phyloP scores from a whole-genome alignment of 2,797 vertebrate genomes.

The Spea hammondii region DNA sequence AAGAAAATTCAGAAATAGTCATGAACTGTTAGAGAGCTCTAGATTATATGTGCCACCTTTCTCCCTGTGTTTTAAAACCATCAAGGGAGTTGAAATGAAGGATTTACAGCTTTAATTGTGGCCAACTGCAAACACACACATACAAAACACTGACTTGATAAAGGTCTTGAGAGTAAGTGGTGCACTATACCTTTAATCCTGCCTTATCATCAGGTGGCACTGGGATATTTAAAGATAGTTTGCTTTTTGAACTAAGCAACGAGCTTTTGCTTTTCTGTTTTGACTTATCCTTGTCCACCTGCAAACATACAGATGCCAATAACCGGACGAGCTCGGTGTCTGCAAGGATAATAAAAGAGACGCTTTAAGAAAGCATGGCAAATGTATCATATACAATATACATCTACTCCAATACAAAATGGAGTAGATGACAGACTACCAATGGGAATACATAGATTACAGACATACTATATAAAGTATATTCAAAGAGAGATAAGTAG shows the following conservation, averaged over 20 bases:
- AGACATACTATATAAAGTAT: too few species aligned
- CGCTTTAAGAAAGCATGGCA: not conserved
- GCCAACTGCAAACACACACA: too few species aligned
- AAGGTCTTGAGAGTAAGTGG: too few species aligned
- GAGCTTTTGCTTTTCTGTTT: slow-evolving; percentile 72
- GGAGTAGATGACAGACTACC: not conserved
- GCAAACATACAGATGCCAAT: slow-evolving; percentile 94
- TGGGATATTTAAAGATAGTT: slow-evolving; percentile 76
- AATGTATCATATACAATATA: not conserved
- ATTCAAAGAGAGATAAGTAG: too few species aligned
- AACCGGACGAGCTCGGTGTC: slow-evolving; percentile 95
- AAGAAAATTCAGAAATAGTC: not conserved
- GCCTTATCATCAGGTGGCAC: slow-evolving; percentile 87
- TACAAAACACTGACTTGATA: too few species aligned
- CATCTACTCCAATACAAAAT: not conserved
- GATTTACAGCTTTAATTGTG: too few species aligned
- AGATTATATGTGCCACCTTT: too few species aligned
- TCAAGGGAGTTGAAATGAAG: too few species aligned
- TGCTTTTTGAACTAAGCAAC: slow-evolving; percentile 72
- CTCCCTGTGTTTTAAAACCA: too few species aligned
- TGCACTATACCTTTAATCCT: slow-evolving; percentile 81
- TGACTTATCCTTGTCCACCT: slow-evolving; percentile 85
- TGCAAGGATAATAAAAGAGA: slow-evolving; percentile 56
- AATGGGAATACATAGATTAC: too few species aligned
- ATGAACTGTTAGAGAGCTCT: slow-evolving; percentile 21